Evolutionary conservation across 2,888 invertebrate genomes (phyloP).

Genomic region (Dolichomitus sp.): DNA sequence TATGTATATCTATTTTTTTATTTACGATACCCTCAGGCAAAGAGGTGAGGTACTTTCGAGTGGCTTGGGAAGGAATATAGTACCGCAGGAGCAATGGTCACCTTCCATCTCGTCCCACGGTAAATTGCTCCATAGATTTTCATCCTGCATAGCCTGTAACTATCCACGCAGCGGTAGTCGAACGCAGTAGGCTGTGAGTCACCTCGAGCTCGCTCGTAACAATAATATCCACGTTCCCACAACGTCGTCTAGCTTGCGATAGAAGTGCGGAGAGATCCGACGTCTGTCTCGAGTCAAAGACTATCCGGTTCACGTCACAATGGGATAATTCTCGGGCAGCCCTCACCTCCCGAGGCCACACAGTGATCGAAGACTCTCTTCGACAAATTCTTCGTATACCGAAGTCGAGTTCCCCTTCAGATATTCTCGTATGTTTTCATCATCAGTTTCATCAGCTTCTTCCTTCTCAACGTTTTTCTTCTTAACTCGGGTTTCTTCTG

Average conservation of each 20-base stretch:
- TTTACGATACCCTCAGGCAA: slow-evolving; percentile 3
- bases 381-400: slow-evolving; percentile 28
- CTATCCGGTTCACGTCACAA: slow-evolving; percentile 37
- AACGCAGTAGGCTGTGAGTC: slow-evolving; percentile 44
- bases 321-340: slow-evolving; percentile 58
- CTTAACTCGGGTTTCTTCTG: slow-evolving; percentile 55
- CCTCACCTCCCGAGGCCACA: slow-evolving; percentile 29
- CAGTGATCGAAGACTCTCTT: slow-evolving; percentile 26
- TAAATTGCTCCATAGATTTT: slow-evolving; percentile 65
- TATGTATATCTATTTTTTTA: slow-evolving; percentile 24
- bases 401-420: slow-evolving; percentile 5
- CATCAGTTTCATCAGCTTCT: slow-evolving; percentile 33
- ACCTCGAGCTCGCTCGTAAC: slow-evolving; percentile 43
- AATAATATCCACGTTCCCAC: slow-evolving; percentile 36
- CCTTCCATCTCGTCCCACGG: slow-evolving; percentile 68
- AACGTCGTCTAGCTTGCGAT: slow-evolving; percentile 43
- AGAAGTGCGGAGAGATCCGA: slow-evolving; percentile 36
- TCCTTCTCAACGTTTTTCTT: slow-evolving; percentile 31
- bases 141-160: slow-evolving; percentile 43
- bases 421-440: neutral
- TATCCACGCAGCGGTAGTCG: slow-evolving; percentile 22
- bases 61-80: slow-evolving; percentile 38
- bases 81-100: slow-evolving; percentile 56
- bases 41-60: slow-evolving; percentile 22
- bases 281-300: slow-evolving; percentile 9